Percentiles rank a stretch among this genome's conserved stretches.
Conservation (phyloP, 1,140 invertebrate species). For the Drosophila biarmipes region DNA sequence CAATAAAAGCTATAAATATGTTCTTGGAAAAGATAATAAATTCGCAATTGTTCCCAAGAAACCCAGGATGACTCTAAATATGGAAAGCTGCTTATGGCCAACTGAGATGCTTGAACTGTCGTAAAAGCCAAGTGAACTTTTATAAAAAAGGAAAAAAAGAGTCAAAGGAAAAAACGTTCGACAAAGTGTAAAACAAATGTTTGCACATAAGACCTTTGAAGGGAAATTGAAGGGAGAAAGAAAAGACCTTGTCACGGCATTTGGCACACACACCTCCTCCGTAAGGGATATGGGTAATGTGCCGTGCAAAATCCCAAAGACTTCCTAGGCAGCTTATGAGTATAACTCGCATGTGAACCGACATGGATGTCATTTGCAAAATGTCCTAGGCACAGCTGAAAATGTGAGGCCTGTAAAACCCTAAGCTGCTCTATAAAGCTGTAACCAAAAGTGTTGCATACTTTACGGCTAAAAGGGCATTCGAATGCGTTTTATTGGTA, state of each 20-base stretch:
- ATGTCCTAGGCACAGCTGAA: conserved; percentile 2
- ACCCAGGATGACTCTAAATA: conserved; percentile 2
- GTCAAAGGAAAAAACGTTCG: conserved; percentile 14
- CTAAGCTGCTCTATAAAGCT: neutral
- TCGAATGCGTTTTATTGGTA: too few relatives aligned
- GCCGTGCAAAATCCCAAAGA: conserved; percentile 22
- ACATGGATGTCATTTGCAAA: conserved; percentile 25
- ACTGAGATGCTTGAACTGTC: conserved; percentile 13
- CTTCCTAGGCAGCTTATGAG: conserved; percentile 25
- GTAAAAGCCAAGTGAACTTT: conserved; percentile 1
- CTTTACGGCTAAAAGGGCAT: neutral
- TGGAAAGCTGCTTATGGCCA: conserved; percentile 22
- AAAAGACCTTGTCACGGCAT: conserved; percentile 16
- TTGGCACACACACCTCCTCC: conserved; percentile 13
- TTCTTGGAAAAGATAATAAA: neutral
- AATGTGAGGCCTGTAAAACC: neutral
- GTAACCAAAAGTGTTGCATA: conserved; percentile 7
- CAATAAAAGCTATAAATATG: neutral
- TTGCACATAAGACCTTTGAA: conserved; percentile 9
- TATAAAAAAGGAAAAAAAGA: conserved; percentile 10
- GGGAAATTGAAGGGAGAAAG: neutral
- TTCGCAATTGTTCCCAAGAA: conserved; percentile 18
- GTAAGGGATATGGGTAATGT: conserved; percentile 29
- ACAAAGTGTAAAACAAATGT: conserved; percentile 48
- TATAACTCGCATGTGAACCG: conserved; percentile 11